Percentiles rank a stretch among this genome's conserved stretches.
phyloP scores from a whole-genome alignment of 2,888 invertebrate genomes.

The Drosophila barbarae region DNA sequence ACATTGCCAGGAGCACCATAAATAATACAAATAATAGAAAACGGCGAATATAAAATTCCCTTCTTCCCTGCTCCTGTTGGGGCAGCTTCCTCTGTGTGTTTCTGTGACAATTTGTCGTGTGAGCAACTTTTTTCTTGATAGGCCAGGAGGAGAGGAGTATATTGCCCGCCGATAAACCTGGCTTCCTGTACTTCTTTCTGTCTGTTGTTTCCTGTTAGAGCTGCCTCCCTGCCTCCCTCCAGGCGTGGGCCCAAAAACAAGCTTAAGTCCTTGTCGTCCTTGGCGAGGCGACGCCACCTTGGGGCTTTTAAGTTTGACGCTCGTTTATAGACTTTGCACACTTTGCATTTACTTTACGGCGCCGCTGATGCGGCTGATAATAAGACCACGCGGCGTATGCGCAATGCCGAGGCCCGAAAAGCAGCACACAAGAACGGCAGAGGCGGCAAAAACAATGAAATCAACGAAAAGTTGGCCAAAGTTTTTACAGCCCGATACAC shows the following conservation, averaged over 20 bases:
- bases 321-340: slow-evolving; percentile 73
- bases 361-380: slow-evolving; percentile 70
- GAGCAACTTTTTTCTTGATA: slow-evolving; percentile 69
- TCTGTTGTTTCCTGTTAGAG: slow-evolving; percentile 6
- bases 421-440: slow-evolving; percentile 6
- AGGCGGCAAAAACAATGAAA: slow-evolving; percentile 25
- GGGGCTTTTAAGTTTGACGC: slow-evolving; percentile 73
- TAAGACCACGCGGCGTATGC: slow-evolving; percentile 66
- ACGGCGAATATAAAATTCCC: slow-evolving; percentile 58
- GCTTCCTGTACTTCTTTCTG: not conserved
- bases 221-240: not conserved
- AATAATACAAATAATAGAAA: slow-evolving; percentile 69
- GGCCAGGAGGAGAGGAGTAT: slow-evolving; percentile 43
- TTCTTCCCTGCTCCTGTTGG: slow-evolving; percentile 21
- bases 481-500: slow-evolving; percentile 68
- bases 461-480: slow-evolving; percentile 57
- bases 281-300: slow-evolving; percentile 58
- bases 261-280: slow-evolving; percentile 47
- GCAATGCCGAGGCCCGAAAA: slow-evolving; percentile 43
- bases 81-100: slow-evolving; percentile 21
- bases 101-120: slow-evolving; percentile 63
- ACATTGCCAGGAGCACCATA: slow-evolving; percentile 59
- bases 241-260: slow-evolving; percentile 21
- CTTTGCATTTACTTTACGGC: slow-evolving; percentile 72
- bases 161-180: slow-evolving; percentile 53